Evolutionary conservation across 2,797 vertebrate species (phyloP).

Genomic region (Numenius phaeopus): DNA sequence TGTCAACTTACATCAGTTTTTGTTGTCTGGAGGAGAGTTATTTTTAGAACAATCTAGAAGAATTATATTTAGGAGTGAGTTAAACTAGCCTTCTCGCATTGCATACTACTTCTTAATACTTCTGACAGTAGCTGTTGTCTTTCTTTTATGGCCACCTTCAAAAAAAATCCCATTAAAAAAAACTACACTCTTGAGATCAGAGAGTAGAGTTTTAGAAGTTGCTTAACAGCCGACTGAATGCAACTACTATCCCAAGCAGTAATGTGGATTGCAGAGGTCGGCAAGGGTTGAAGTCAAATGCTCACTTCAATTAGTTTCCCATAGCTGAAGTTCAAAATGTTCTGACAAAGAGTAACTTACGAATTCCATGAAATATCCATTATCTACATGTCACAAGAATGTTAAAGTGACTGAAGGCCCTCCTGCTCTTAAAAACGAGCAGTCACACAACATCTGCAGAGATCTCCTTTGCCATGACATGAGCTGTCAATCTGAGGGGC

Average conservation of each 20-base stretch:
- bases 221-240: background rate
- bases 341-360: background rate
- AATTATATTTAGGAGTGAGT: background rate
- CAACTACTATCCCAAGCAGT: slow-evolving; percentile 2
- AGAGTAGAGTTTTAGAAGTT: background rate
- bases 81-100: background rate
- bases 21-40: background rate
- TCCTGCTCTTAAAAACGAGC: background rate
- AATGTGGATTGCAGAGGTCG: background rate
- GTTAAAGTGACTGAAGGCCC: background rate
- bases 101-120: background rate
- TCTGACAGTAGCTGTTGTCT: background rate
- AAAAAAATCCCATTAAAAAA: slow-evolving; percentile 3
- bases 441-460: background rate
- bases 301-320: slow-evolving; percentile 13
- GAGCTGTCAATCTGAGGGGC: background rate
- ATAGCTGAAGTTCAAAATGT: slow-evolving; percentile 13
- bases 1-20: background rate
- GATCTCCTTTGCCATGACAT: background rate
- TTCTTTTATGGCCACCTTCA: slow-evolving; percentile 11
- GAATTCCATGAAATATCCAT: slow-evolving; percentile 6
- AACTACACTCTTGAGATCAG: slow-evolving; percentile 22
- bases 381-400: background rate
- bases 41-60: background rate
- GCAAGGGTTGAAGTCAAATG: background rate